A percentile compares a stretch with the other conserved stretches of the same genome.
Evolutionary conservation across 2,888 invertebrate species (phyloP).

Genomic region (Mythimna loreyi): DNA sequence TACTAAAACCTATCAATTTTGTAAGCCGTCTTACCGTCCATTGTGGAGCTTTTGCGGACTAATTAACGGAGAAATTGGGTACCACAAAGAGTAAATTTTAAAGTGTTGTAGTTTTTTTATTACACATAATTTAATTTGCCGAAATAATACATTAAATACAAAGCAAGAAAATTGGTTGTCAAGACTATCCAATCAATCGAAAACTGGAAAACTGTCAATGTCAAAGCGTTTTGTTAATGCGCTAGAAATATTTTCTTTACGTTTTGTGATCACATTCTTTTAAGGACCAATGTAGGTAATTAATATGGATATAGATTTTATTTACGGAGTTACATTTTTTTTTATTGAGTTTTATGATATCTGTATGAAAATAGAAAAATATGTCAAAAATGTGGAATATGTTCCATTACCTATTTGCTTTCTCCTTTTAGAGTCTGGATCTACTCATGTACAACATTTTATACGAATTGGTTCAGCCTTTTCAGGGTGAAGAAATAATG

Average conservation of each 20-base stretch:
- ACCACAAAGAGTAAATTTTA: conserved; percentile 36
- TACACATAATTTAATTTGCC: conserved; percentile 55
- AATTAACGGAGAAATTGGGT: conserved; percentile 28
- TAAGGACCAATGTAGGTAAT: no score
- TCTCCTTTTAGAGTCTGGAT: no score
- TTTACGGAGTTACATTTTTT: no score
- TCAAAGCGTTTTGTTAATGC: conserved; percentile 49
- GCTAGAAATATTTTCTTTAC: conserved; percentile 2
- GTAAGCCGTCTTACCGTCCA: conserved; percentile 71
- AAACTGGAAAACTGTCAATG: conserved; percentile 57
- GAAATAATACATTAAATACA: conserved; percentile 58
- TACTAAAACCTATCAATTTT: conserved; percentile 34
- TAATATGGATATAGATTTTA: no score
- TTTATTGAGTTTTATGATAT: no score
- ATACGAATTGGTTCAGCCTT: no score
- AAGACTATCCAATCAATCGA: conserved; percentile 60
- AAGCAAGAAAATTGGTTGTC: conserved; percentile 55
- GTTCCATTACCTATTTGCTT: no score
- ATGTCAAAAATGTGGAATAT: no score
- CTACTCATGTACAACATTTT: no score
- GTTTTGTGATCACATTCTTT: conserved; percentile 20
- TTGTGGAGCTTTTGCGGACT: conserved; percentile 53
- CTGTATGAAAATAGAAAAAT: no score
- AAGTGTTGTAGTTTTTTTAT: conserved; percentile 19
- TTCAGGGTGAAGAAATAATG: no score